Percentiles rank a stretch among this genome's conserved stretches.
These are phyloP conservation scores for Ophonus ardosiacus DNA, from an alignment of 2,888 invertebrate genomes.

Conservation along the genomic window DNA sequence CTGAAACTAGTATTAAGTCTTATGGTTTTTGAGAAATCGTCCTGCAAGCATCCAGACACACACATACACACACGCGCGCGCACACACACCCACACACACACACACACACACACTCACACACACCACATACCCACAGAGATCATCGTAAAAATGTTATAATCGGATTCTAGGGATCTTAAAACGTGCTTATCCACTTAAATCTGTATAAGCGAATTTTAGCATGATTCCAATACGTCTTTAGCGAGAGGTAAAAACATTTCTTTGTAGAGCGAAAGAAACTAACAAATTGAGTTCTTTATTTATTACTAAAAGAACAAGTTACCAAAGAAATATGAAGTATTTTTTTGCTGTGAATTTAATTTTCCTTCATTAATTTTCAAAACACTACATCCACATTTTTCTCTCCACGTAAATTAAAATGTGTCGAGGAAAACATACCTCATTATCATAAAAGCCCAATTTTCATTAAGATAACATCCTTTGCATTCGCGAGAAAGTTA, in stretches of 20 bases:
- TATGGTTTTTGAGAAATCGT: too few species aligned
- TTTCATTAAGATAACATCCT: constrained; percentile 52
- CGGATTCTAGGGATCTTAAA: too few species aligned
- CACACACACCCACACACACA: too few species aligned
- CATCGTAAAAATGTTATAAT: too few species aligned
- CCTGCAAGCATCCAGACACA: too few species aligned
- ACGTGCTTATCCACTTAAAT: too few species aligned
- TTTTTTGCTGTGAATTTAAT: neutral
- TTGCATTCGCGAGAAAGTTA: constrained; percentile 27
- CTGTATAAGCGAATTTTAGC: too few species aligned
- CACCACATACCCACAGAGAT: too few species aligned
- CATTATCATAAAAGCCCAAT: constrained; percentile 55
- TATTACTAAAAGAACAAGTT: neutral
- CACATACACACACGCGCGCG: too few species aligned
- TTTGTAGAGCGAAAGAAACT: neutral
- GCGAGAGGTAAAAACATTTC: neutral
- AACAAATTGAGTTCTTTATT: neutral
- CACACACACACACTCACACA: too few species aligned
- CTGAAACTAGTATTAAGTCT: too few species aligned
- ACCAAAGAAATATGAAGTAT: neutral
- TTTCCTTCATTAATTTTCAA: constrained; percentile 10
- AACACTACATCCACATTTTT: constrained; percentile 4
- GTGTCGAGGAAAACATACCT: constrained; percentile 24
- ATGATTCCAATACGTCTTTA: too few species aligned
- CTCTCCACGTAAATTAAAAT: constrained; percentile 33